Base-by-base conservation (phyloP, 2,113 vertebrate species). In the Cinclus mexicanus region DNA sequence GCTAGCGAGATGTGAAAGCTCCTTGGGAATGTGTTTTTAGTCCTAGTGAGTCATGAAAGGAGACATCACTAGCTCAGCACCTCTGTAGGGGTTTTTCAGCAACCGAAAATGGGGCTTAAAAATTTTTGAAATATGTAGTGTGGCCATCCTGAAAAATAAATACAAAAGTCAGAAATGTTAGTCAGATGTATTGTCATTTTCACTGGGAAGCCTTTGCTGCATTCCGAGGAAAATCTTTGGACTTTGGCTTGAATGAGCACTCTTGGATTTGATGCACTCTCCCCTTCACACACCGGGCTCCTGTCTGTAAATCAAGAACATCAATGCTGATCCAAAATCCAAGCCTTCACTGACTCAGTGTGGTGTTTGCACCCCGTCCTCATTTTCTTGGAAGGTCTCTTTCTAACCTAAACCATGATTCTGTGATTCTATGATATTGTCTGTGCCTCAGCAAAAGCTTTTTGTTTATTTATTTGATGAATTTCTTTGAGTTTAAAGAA, bases 401-500 rank as follows among this genome's bases (percentile, higher is more conserved):
- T 69, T 61, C 17, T 29, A 83, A 35, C 11, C 25, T 41, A 69
- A 49, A 63, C 14, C 22, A 26, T 11, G 25, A 9, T 68, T 60
- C 60, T 18, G 1, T 21, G 56, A 21, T 71, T 70, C 75, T 49
- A 6, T 35, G 53, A 55, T 70, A 70, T 17, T 81, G 64, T 56
- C 42, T 89, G 64, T 74, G 70, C 46, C 47, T 85, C n/a, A 41
- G 63, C 4, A 35, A 89, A 87, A 76, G 76, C 91, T 94, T 94
- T 98, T 97, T 97, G 95, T 98, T 97, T 96, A 88, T 93, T 74
- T 19, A 20, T 88, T 91, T 97, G 97, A 97, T 94, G 22, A 94
- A 97, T 97, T 77, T 84, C 88, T 96, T 72, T 3, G 49, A 74
- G 49, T 93, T 92, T 91, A 93, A 76, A 96, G 94, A 96, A 97